These are phyloP conservation scores for Cydia strobilella DNA, from an alignment of 1,140 invertebrate genomes.

Conservation along the genomic window DNA sequence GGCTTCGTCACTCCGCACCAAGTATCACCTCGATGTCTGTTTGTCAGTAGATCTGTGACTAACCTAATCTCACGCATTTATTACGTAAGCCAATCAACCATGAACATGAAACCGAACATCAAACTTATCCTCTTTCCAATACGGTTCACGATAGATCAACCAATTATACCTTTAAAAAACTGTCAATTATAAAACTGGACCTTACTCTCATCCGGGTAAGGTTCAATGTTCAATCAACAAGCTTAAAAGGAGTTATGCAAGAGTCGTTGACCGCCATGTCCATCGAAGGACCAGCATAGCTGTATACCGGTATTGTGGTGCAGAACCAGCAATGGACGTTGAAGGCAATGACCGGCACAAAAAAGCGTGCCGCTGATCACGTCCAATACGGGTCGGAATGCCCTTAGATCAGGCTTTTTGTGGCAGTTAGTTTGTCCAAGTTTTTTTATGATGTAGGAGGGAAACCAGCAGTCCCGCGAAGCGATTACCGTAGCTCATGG, in stretches of 20 bases:
- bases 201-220: background rate
- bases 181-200: background rate
- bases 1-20: no score
- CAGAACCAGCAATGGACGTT: background rate
- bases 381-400: background rate
- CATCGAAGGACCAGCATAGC: background rate
- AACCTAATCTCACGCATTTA: background rate
- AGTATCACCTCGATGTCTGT: no score
- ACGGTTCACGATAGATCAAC: no score
- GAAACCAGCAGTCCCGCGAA: no score
- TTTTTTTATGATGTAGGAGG: no score
- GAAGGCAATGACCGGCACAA: background rate
- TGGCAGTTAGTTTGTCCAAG: background rate
- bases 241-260: background rate
- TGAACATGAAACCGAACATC: no score
- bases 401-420: background rate
- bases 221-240: no score
- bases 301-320: background rate
- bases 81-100: no score
- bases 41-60: background rate
- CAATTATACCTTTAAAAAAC: no score
- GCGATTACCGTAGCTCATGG: no score
- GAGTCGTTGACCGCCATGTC: background rate
- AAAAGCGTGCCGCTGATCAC: background rate
- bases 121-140: no score